A percentile compares a stretch with the other conserved stretches of the same genome.
These are phyloP conservation scores for Callionymus lyra DNA, from an alignment of 2,113 vertebrate genomes.

Conservation along the genomic window DNA sequence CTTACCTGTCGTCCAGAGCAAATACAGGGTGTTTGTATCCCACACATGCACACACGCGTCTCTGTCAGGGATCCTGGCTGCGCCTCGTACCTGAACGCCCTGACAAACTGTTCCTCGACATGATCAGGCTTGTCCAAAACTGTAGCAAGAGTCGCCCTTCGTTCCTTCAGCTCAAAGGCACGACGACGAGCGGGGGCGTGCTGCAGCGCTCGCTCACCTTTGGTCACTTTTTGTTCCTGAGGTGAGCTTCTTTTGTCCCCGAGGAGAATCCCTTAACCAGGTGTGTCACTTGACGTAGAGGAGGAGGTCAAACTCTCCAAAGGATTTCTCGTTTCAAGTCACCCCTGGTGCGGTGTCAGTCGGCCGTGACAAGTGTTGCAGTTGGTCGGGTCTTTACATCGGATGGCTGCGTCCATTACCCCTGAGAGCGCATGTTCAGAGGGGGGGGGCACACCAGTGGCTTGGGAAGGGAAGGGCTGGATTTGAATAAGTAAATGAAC, in stretches of 20 bases:
- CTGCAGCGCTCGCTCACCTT: conserved; percentile 24
- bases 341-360: conserved; percentile 16
- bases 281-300: conserved; percentile 28
- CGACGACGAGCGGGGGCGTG: too few species aligned
- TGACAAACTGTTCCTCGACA: conserved; percentile 35
- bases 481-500: conserved; percentile 7
- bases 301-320: conserved; percentile 20
- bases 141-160: conserved; percentile 8
- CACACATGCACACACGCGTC: conserved; percentile 25
- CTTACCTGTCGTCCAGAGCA: conserved; percentile 43
- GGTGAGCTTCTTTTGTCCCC: too few species aligned
- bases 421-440: conserved; percentile 1
- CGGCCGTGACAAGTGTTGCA: conserved; percentile 6
- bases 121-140: conserved; percentile 57
- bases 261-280: conserved; percentile 9
- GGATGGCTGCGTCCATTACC: conserved; percentile 23
- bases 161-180: conserved; percentile 8
- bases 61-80: conserved; percentile 41
- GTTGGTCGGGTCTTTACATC: conserved; percentile 2
- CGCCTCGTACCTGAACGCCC: conserved; percentile 29
- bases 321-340: conserved; percentile 4
- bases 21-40: conserved; percentile 25
- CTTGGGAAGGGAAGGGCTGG: conserved; percentile 3
- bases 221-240: not conserved
- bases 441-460: conserved; percentile 2